These are phyloP conservation scores for Nansenia antarctica DNA, from an alignment of 2,113 vertebrate species.

Conservation along the genomic window DNA sequence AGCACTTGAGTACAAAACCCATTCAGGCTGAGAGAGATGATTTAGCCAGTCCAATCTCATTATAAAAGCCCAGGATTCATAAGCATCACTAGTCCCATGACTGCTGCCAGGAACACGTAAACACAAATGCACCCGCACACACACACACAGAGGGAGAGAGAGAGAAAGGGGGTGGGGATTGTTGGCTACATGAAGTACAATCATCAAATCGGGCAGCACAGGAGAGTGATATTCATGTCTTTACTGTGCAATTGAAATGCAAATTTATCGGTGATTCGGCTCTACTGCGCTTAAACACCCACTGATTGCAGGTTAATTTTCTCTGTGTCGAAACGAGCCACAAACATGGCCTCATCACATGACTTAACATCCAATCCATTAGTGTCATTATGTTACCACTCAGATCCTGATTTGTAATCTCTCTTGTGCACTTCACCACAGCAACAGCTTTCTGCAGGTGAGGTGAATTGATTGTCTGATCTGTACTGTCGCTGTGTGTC, in stretches of 20 bases:
- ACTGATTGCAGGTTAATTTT: background rate
- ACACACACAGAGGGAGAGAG: background rate
- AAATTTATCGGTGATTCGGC: background rate
- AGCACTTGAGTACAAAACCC: background rate
- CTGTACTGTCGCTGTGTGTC: too few relatives aligned
- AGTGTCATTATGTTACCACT: background rate
- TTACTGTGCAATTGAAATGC: background rate
- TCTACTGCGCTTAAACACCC: background rate
- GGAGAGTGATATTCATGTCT: background rate
- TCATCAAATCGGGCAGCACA: background rate
- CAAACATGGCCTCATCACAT: background rate
- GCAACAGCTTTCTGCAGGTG: background rate
- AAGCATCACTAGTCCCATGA: constrained; percentile 1
- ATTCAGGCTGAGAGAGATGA: background rate
- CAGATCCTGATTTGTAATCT: background rate
- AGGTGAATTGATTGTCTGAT: too few relatives aligned
- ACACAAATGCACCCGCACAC: background rate
- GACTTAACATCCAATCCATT: background rate
- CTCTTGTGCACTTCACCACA: background rate
- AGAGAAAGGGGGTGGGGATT: background rate
- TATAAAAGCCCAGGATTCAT: background rate
- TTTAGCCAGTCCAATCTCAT: background rate
- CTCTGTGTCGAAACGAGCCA: background rate
- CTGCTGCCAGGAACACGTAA: background rate
- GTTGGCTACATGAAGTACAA: background rate